Base-by-base conservation (phyloP, 2,113 vertebrate species). In the Athene noctua region DNA sequence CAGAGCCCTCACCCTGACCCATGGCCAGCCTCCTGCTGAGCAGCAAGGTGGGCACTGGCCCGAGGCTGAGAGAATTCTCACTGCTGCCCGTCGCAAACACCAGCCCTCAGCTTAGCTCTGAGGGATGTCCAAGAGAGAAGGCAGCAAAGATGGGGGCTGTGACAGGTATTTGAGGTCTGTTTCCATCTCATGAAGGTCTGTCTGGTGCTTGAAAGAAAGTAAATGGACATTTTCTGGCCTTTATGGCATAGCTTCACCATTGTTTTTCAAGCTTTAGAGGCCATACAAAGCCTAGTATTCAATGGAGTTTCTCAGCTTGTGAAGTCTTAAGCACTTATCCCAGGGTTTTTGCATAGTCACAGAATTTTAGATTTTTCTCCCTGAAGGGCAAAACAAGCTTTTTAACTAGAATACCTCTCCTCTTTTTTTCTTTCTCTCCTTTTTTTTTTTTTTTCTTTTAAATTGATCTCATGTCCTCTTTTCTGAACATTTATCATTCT, bases 41-140 rank as follows among this genome's bases (percentile, higher is more conserved):
- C 23, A 40, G 61, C 42, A 36, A 73, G 55, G 27, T 51, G 57
- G 42, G 52, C 34, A 57, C 29, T 0, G 0, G n/a, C 1, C 2
- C 12, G 36, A 55, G 34, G 36, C 23, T 36, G 47, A 27, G 17
- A 17, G 27, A 49, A 51, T 30, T 46, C 62, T 80, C 26, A 2
- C 27, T 46, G 47, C 18, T 83, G 40, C 25, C 52, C 9, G 6
- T 19, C 57, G 42, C 44, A 13, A 59, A 32, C n/a, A 67, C 10
- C 62, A 75, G 9, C 11, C 61, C 79, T 57, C 57, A 54, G 25
- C 17, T 36, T 32, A 65, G 61, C 62, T 72, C 85, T 75, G 44
- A 21, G 20, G 51, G 25, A 3, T 16, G 9, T 22, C 22, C 57
- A 72, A 72, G 66, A 65, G 44, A 75, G 65, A 10, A 85, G 25